Evolutionary conservation across 2,113 vertebrate species (phyloP).

Genomic region (Clarias magur): DNA sequence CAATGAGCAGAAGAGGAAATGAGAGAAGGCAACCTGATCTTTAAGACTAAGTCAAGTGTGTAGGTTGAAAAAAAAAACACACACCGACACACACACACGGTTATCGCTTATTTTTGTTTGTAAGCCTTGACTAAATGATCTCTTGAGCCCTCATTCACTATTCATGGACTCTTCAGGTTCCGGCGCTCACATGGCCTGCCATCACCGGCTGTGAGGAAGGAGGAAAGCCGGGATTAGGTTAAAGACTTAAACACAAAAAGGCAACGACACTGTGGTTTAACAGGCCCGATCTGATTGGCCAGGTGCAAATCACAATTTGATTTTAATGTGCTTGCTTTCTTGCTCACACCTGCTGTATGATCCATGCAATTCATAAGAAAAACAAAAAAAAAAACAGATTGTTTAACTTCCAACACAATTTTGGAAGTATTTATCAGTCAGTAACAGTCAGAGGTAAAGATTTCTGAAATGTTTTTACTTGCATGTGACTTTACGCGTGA

Average conservation of each 20-base stretch:
- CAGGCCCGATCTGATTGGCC: not conserved
- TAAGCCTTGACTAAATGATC: not conserved
- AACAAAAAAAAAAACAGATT: not conserved
- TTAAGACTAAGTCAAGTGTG: slow-evolving; percentile 10
- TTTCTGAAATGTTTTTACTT: not conserved
- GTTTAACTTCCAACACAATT: no score
- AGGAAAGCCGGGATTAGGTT: not conserved
- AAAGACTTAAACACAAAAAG: not conserved
- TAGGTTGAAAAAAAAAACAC: not conserved
- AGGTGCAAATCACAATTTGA: not conserved
- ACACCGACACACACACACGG: not conserved
- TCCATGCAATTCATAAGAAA: not conserved
- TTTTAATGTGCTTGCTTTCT: not conserved
- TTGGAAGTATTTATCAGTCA: not conserved
- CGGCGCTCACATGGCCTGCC: not conserved
- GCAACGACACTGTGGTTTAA: not conserved
- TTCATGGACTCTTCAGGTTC: not conserved
- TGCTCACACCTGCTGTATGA: not conserved
- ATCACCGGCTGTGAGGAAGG: not conserved
- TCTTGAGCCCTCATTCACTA: slow-evolving; percentile 1
- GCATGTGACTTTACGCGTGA: no score
- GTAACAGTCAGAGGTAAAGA: not conserved
- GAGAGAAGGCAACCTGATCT: slow-evolving; percentile 1
- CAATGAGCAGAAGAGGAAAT: not conserved
- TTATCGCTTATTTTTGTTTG: slow-evolving; percentile 6